Conservation (phyloP, 2,113 vertebrate genomes). For the Oostethus manadensis region DNA sequence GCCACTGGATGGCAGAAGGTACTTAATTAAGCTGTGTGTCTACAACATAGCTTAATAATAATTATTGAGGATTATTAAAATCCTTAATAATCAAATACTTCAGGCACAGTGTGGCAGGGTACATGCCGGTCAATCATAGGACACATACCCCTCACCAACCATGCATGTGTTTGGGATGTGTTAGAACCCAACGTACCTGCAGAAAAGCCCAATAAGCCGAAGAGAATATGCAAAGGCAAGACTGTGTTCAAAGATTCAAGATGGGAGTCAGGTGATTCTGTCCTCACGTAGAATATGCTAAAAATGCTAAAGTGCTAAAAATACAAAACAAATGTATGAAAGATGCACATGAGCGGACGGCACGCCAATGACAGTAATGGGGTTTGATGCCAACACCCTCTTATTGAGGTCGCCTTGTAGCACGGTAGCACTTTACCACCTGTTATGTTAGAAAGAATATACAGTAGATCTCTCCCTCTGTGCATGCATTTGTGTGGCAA, state of each 20-base stretch:
- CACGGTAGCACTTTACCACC: not conserved
- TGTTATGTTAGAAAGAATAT: not conserved
- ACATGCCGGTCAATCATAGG: too few relatives aligned
- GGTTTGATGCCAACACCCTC: conserved; percentile 3
- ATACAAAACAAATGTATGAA: not conserved
- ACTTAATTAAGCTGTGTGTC: too few relatives aligned
- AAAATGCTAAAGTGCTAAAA: not conserved
- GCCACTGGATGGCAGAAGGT: too few relatives aligned
- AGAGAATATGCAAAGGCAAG: not conserved
- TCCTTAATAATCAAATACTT: too few relatives aligned
- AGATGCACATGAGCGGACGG: not conserved
- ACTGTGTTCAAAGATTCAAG: not conserved
- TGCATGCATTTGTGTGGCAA: not conserved
- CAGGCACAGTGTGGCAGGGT: too few relatives aligned
- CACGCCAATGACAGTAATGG: not conserved
- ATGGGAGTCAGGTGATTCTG: not conserved
- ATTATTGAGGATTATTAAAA: too few relatives aligned
- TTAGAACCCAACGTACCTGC: too few relatives aligned
- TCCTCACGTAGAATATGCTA: not conserved
- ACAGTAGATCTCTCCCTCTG: not conserved
- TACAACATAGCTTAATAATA: too few relatives aligned
- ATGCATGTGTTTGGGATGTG: too few relatives aligned
- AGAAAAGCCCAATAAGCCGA: too few relatives aligned
- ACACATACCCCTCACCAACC: too few relatives aligned
- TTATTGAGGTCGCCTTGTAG: conserved; percentile 15